Percentiles rank a stretch among this genome's conserved stretches.
phyloP scores from a whole-genome alignment of 2,113 vertebrate genomes.

The Mastomys natalensis region DNA sequence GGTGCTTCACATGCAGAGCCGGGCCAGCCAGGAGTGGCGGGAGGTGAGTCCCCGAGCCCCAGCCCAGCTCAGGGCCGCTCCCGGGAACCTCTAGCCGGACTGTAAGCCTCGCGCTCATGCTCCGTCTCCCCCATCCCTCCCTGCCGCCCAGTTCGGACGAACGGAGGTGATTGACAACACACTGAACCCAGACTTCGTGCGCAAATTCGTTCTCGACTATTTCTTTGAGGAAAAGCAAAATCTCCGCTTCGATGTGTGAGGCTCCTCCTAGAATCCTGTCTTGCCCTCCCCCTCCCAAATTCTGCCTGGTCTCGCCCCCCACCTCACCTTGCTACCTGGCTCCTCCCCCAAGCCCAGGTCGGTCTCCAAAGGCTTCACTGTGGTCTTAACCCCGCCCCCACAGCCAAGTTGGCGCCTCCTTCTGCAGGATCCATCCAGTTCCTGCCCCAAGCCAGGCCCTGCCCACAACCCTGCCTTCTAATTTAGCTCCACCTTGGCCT shows the following conservation, averaged over 20 bases:
- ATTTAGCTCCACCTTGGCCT: not conserved
- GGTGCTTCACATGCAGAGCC: slow-evolving; percentile 80
- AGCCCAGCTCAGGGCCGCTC: not conserved
- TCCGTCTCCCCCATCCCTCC: not conserved
- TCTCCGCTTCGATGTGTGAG: slow-evolving; percentile 97
- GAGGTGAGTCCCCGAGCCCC: slow-evolving; percentile 75
- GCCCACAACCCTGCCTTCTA: not conserved
- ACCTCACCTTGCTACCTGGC: not conserved
- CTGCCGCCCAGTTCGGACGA: slow-evolving; percentile 91
- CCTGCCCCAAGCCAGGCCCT: not conserved
- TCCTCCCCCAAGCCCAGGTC: not conserved
- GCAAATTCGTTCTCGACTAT: slow-evolving; percentile 98
- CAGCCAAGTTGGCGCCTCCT: not conserved
- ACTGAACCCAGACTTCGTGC: slow-evolving; percentile 96
- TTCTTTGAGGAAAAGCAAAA: slow-evolving; percentile 99
- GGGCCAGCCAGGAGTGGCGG: slow-evolving; percentile 82
- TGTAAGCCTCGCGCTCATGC: not conserved
- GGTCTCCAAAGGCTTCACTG: not conserved
- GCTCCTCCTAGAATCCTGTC: slow-evolving; percentile 70
- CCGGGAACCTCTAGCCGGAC: not conserved
- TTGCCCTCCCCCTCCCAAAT: not conserved
- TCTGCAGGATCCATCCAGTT: not conserved
- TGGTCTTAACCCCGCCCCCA: not conserved
- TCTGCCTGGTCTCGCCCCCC: not conserved
- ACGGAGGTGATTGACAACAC: slow-evolving; percentile 98